Evolutionary conservation across 2,797 vertebrate genomes (phyloP), one percentile per base, ranked within the genome.

Genomic region (Spheniscus humboldti): DNA sequence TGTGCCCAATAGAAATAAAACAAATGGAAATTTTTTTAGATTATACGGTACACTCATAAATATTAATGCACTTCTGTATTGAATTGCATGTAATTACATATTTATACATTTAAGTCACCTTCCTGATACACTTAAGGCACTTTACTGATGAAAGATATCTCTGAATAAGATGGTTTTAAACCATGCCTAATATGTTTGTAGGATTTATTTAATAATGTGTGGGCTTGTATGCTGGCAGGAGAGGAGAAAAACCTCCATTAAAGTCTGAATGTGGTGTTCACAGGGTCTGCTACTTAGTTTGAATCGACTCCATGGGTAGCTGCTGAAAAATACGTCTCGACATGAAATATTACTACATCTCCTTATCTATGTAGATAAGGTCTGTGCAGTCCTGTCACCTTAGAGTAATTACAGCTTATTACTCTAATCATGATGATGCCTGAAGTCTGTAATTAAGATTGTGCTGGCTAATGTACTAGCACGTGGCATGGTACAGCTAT

Each of bases 51-150:
- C 63, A 88, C 88, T 97, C 85, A 97, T 98, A 97, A 97, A 98
- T 98, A 98, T 97, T 97, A 98, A 98, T 96, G 93, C 45, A 39
- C 59, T 94, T 96, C 94, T 92, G 80, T 95, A 96, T 81, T 93
- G 96, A 97, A 97, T 97, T 96, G 90, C 31, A 7, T 94, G 94
- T 97, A 97, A 97, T 97, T 98, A 89, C 97, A 80, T 97, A 97
- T 94, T 63, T 97, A 97, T 97, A 92, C 81, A 92, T 96, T 96
- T 94, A 96, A 96, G 95, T 94, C 88, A 97, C 93, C 96, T 97
- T 97, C 79, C 82, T 91, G 96, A 96, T 97, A 94, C 81, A 96
- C 94, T 97, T 92, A 93, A 91, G 78, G 93, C 94, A 94, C 93
- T 96, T 95, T 86, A 18, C 79, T 93, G 96, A 97, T 97, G 96